Conservation (phyloP, 1,140 invertebrate genomes). For the Atopsyche davidsoni region DNA sequence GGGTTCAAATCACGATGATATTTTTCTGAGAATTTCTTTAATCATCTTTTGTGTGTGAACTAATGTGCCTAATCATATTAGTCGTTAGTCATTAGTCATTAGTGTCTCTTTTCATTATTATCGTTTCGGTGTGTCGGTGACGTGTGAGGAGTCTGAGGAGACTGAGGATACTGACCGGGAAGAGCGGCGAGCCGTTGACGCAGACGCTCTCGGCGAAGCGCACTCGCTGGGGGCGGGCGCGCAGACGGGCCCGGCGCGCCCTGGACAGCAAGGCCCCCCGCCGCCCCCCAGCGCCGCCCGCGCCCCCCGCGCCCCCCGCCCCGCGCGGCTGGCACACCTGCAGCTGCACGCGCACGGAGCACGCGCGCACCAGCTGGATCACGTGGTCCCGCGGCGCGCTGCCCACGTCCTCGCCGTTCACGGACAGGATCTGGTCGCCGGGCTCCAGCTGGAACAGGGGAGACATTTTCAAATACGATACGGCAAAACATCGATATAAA, state of each 20-base stretch:
- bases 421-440: conserved; percentile 82
- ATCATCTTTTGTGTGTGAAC: too few relatives aligned
- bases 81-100: too few relatives aligned
- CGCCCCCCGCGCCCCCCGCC: conserved; percentile 56
- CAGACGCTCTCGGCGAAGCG: conserved; percentile 84
- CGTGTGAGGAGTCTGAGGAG: too few relatives aligned
- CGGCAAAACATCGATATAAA: too few relatives aligned
- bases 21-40: too few relatives aligned
- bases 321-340: conserved; percentile 78
- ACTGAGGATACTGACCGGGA: conserved; percentile 57
- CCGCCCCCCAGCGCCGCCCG: conserved; percentile 47
- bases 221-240: conserved; percentile 76
- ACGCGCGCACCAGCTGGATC: conserved; percentile 79
- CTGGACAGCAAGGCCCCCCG: conserved; percentile 82
- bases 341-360: conserved; percentile 66
- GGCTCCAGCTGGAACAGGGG: conserved; percentile 71
- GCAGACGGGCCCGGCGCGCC: conserved; percentile 76
- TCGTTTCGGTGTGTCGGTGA: too few relatives aligned
- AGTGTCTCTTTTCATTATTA: too few relatives aligned
- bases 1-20: too few relatives aligned
- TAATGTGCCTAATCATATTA: too few relatives aligned
- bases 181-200: conserved; percentile 73
- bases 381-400: conserved; percentile 80
- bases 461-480: too few relatives aligned
- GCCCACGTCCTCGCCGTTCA: conserved; percentile 86